These are phyloP conservation scores for Protosalanx chinensis DNA, from an alignment of 2,797 vertebrate species.

Conservation along the genomic window DNA sequence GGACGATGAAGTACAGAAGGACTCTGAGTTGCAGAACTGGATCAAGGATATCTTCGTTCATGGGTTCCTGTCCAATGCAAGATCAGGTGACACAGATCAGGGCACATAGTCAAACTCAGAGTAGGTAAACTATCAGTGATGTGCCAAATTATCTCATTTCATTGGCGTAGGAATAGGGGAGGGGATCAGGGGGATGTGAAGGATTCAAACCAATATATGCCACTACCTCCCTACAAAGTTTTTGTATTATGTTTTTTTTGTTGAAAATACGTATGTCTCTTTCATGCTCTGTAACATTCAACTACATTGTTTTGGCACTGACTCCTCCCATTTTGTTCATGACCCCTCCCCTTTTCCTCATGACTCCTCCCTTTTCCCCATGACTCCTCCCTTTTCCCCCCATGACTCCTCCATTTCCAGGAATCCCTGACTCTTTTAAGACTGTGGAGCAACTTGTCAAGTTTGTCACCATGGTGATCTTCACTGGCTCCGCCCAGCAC, in stretches of 20 bases:
- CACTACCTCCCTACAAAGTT: too few relatives aligned
- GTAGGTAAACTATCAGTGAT: background rate
- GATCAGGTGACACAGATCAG: conserved; percentile 7
- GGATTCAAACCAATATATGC: background rate
- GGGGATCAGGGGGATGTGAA: too few relatives aligned
- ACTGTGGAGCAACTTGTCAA: conserved; percentile 43
- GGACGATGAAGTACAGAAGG: conserved; percentile 4
- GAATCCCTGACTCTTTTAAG: conserved; percentile 47
- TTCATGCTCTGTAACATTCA: background rate
- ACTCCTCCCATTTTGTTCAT: background rate
- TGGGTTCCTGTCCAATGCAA: background rate
- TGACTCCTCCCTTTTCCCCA: background rate
- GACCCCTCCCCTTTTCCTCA: background rate
- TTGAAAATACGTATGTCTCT: too few relatives aligned
- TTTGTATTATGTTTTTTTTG: background rate
- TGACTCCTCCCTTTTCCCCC: background rate
- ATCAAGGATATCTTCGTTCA: conserved; percentile 13
- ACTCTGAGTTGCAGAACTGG: conserved; percentile 21
- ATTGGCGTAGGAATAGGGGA: too few relatives aligned
- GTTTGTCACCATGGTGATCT: conserved; percentile 65
- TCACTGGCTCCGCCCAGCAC: conserved; percentile 55
- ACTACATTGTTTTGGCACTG: background rate
- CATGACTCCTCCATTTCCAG: conserved; percentile 26
- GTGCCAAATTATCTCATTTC: background rate
- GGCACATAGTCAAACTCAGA: background rate